These are phyloP conservation scores for Varecia variegata DNA, from an alignment of 2,797 vertebrate species.

Conservation along the genomic window DNA sequence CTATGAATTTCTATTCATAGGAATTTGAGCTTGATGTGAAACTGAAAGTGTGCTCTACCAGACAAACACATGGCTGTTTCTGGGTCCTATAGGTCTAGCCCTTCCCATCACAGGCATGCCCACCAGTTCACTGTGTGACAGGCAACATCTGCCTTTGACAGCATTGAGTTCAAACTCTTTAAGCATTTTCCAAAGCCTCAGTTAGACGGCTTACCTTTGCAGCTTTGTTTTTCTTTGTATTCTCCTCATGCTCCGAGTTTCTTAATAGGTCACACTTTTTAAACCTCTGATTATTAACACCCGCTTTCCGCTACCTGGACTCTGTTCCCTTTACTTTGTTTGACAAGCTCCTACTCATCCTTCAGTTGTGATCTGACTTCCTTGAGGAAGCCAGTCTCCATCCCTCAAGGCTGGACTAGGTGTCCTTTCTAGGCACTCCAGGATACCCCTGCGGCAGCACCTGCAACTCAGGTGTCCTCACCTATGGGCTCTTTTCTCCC, in stretches of 20 bases:
- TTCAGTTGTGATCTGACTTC: neutral
- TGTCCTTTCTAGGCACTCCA: neutral
- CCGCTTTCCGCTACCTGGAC: neutral
- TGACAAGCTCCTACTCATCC: neutral
- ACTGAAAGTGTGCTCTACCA: neutral
- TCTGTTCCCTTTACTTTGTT: neutral
- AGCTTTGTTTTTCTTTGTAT: neutral
- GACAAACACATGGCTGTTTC: neutral
- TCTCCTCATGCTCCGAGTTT: neutral
- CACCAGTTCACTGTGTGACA: neutral
- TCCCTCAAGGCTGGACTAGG: neutral
- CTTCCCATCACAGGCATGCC: neutral
- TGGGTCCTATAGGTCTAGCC: neutral
- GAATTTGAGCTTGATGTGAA: conserved; percentile 2
- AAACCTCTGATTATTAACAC: neutral
- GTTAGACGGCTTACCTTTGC: neutral
- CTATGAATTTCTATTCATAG: neutral
- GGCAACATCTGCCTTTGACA: neutral
- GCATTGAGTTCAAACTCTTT: neutral
- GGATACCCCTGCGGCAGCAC: neutral
- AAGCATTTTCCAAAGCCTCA: neutral
- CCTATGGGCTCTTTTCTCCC: neutral
- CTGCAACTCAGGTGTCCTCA: neutral
- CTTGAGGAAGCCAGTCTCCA: neutral
- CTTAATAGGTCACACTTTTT: neutral